phyloP scores from a whole-genome alignment of 2,797 vertebrate genomes.

The Sebastes itinus region DNA sequence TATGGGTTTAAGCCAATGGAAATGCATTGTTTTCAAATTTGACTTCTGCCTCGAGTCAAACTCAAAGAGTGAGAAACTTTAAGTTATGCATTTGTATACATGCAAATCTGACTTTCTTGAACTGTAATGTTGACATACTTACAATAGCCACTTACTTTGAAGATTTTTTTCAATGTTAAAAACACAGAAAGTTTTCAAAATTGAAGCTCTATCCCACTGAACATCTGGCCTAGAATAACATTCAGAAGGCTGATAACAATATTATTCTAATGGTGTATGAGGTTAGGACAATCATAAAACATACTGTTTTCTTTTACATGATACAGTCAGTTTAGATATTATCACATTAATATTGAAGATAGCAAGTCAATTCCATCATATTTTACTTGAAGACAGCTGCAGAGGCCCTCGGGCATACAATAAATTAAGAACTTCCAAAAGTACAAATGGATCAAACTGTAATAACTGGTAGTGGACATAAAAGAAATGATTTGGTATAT shows the following conservation, averaged over 20 bases:
- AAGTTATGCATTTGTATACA: neutral
- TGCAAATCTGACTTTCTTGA: neutral
- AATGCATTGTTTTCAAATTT: conserved; percentile 5
- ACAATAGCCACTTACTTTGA: neutral
- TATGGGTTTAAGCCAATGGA: conserved; percentile 9
- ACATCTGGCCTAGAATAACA: neutral
- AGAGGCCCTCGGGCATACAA: neutral
- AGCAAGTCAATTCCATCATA: neutral
- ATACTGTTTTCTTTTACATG: neutral
- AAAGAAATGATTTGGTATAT: too few relatives aligned
- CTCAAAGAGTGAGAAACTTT: neutral
- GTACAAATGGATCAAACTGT: neutral
- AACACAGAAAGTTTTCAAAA: neutral
- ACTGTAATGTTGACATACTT: neutral
- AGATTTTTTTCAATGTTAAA: neutral
- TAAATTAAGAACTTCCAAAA: neutral
- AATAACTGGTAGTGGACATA: neutral
- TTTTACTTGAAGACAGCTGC: neutral
- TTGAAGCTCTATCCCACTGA: neutral
- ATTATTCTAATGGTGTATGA: neutral
- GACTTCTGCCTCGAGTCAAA: neutral
- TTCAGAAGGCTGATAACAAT: neutral
- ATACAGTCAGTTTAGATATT: neutral
- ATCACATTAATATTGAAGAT: neutral
- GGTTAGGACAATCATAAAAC: neutral